These are phyloP conservation scores for Creontiades dilutus DNA, from an alignment of 2,888 invertebrate genomes.

Conservation along the genomic window DNA sequence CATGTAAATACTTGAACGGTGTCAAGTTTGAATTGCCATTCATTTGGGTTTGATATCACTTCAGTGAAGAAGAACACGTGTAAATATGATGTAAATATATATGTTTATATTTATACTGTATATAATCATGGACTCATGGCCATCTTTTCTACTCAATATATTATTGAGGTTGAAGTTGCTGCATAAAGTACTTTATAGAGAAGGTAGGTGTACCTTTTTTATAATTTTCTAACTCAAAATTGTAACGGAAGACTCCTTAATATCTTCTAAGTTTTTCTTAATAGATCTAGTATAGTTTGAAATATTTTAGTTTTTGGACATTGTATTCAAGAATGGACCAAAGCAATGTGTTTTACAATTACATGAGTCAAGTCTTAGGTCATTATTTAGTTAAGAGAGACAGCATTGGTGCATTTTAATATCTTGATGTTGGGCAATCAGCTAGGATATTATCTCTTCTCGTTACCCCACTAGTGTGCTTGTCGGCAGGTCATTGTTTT, in stretches of 20 bases:
- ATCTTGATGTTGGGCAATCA: background rate
- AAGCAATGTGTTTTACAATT: conserved; percentile 16
- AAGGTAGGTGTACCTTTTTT: conserved; percentile 30
- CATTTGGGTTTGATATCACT: conserved; percentile 45
- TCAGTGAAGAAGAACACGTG: conserved; percentile 44
- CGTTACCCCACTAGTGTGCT: conserved; percentile 14
- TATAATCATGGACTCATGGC: conserved; percentile 41
- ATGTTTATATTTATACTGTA: conserved; percentile 58
- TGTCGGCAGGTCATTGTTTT: background rate
- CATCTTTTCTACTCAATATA: conserved; percentile 62
- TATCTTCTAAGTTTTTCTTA: conserved; percentile 20
- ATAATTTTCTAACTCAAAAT: conserved; percentile 34
- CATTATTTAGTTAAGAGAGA: background rate
- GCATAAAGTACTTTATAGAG: conserved; percentile 18
- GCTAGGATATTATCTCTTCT: background rate
- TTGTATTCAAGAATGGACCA: conserved; percentile 44
- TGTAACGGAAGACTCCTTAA: conserved; percentile 2
- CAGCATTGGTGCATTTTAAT: conserved; percentile 12
- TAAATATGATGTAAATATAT: conserved; percentile 52
- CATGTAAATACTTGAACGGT: conserved; percentile 12
- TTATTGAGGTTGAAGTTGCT: conserved; percentile 62
- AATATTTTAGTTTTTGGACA: conserved; percentile 48
- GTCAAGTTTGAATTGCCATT: conserved; percentile 32
- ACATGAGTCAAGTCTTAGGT: background rate
- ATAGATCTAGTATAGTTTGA: background rate